A percentile compares a stretch with the other conserved stretches of the same genome.
Evolutionary conservation across 2,113 vertebrate species (phyloP).

Genomic region (Odontesthes bonariensis): DNA sequence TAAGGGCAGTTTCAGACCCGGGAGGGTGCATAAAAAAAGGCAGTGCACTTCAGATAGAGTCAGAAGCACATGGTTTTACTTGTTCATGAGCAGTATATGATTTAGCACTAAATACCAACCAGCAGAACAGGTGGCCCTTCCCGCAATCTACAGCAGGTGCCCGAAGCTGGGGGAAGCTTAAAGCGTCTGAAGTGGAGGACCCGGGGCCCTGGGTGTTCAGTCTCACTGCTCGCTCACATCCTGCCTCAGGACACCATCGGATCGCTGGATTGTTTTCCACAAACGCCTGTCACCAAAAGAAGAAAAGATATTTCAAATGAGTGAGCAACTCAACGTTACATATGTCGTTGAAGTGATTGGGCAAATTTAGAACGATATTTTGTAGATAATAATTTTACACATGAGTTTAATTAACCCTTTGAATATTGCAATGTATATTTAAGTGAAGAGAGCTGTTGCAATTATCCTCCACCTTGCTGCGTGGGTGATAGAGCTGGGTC

Average conservation of each 20-base stretch:
- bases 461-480: neutral
- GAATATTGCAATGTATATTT: neutral
- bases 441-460: neutral
- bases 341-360: neutral
- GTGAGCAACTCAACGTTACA: neutral
- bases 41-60: neutral
- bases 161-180: constrained; percentile 91
- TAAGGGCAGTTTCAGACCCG: too few relatives aligned
- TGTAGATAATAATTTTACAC: neutral
- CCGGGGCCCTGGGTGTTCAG: constrained; percentile 90
- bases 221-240: constrained; percentile 95
- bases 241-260: constrained; percentile 95
- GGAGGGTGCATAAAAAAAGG: neutral
- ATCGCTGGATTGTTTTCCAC: constrained; percentile 99
- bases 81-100: neutral
- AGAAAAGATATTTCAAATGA: neutral
- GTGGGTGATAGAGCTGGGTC: too few relatives aligned
- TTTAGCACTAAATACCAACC: constrained; percentile 83
- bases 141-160: constrained; percentile 98
- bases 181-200: constrained; percentile 86
- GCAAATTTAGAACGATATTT: neutral
- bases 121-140: constrained; percentile 98
- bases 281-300: constrained; percentile 87
- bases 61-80: neutral
- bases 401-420: neutral